Conservation (phyloP, 2,888 invertebrate species). For the Drosophila austrosaltans region DNA sequence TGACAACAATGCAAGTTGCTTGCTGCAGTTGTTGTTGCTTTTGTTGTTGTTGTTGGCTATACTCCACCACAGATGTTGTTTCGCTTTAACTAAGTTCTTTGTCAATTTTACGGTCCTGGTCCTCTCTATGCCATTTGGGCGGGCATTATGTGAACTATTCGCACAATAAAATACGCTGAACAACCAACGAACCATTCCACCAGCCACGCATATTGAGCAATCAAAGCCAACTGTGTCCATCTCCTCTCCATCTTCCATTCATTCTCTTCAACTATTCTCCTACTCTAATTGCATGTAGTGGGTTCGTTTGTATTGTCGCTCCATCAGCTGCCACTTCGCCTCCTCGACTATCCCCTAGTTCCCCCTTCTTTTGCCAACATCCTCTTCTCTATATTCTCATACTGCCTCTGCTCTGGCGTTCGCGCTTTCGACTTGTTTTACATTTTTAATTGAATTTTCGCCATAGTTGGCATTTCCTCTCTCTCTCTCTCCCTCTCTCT, state of each 20-base stretch:
- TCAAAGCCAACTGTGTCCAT: conserved; percentile 74
- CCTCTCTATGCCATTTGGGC: conserved; percentile 35
- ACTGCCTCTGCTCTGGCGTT: conserved; percentile 25
- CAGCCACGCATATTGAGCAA: conserved; percentile 70
- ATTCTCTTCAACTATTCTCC: conserved; percentile 27
- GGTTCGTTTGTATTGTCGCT: conserved; percentile 73
- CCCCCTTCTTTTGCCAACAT: not conserved
- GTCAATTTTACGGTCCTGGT: conserved; percentile 57
- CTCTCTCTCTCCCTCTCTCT: not conserved
- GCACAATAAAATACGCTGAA: conserved; percentile 64
- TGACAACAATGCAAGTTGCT: conserved; percentile 48
- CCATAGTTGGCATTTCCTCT: conserved; percentile 70
- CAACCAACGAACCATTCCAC: conserved; percentile 49
- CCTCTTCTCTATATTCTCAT: conserved; percentile 8
- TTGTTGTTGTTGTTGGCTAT: not conserved
- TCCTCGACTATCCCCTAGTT: not conserved
- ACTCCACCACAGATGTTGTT: conserved; percentile 37
- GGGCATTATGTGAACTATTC: conserved; percentile 61
- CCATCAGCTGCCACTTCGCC: conserved; percentile 55
- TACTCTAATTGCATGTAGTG: conserved; percentile 73
- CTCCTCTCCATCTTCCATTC: conserved; percentile 28
- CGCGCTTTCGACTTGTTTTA: conserved; percentile 76
- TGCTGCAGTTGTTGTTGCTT: not conserved
- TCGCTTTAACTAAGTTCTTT: conserved; percentile 69
- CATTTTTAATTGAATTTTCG: conserved; percentile 78